These are phyloP conservation scores for Melitaea athalia DNA, from an alignment of 2,888 invertebrate species.

Conservation along the genomic window DNA sequence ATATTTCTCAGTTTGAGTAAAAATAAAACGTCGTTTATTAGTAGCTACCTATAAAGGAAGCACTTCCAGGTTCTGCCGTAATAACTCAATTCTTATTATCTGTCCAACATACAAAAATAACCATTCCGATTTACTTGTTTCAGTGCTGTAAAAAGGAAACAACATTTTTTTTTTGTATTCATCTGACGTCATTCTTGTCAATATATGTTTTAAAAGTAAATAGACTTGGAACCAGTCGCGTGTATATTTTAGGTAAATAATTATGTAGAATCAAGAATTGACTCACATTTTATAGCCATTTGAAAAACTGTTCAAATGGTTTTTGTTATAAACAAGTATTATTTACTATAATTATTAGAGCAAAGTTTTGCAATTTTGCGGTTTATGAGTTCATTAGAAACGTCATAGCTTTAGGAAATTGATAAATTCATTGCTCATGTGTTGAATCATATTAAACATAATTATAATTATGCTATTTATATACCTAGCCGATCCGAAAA, in stretches of 20 bases:
- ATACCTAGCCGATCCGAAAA: not conserved
- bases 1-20: too few species aligned
- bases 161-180: too few species aligned
- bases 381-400: constrained; percentile 31
- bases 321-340: not conserved
- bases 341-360: not conserved
- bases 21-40: too few species aligned
- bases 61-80: too few species aligned
- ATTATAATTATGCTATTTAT: not conserved
- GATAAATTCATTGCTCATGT: constrained; percentile 21
- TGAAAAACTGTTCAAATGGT: not conserved
- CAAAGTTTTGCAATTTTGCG: constrained; percentile 24
- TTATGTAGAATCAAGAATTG: not conserved
- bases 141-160: too few species aligned
- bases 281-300: not conserved
- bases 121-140: too few species aligned
- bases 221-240: not conserved
- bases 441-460: constrained; percentile 16
- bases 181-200: too few species aligned
- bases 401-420: constrained; percentile 26
- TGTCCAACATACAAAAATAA: too few species aligned
- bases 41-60: too few species aligned
- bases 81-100: too few species aligned
- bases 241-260: not conserved
- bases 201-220: too few species aligned